Percentiles rank a stretch among this genome's conserved stretches.
These are phyloP conservation scores for Porites australiensis DNA, from an alignment of 64 coral and sea anemone species.

Conservation along the genomic window DNA sequence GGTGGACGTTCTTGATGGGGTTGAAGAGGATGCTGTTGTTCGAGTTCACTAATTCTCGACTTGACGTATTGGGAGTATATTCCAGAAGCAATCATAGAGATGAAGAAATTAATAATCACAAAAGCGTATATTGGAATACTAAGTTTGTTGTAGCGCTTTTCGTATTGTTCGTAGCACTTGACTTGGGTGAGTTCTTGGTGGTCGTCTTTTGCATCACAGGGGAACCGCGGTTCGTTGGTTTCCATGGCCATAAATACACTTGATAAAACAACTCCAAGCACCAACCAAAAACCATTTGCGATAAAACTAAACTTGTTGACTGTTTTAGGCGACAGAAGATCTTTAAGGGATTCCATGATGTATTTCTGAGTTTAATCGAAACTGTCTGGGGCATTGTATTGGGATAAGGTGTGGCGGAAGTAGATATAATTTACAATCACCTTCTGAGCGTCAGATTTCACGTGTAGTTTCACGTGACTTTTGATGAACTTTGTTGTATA, in stretches of 20 bases:
- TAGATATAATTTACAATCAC: too few relatives aligned
- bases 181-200: background rate
- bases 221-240: background rate
- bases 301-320: background rate
- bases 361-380: too few relatives aligned
- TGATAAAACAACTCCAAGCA: background rate
- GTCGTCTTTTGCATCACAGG: background rate
- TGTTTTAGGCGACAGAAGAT: background rate
- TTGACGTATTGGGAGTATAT: background rate
- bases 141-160: conserved; percentile 3
- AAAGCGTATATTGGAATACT: conserved; percentile 7
- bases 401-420: too few relatives aligned
- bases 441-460: too few relatives aligned
- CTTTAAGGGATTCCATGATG: background rate
- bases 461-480: too few relatives aligned
- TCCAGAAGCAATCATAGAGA: background rate
- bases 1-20: too few relatives aligned
- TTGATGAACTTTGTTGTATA: too few relatives aligned
- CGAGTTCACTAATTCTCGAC: background rate
- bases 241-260: background rate
- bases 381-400: too few relatives aligned
- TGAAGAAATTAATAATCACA: background rate
- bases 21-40: background rate
- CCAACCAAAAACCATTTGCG: background rate
- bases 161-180: background rate